Evolutionary conservation across 2,797 vertebrate genomes (phyloP), one percentile per base, ranked within the genome.

Genomic region (Gadopsis bispinosus): DNA sequence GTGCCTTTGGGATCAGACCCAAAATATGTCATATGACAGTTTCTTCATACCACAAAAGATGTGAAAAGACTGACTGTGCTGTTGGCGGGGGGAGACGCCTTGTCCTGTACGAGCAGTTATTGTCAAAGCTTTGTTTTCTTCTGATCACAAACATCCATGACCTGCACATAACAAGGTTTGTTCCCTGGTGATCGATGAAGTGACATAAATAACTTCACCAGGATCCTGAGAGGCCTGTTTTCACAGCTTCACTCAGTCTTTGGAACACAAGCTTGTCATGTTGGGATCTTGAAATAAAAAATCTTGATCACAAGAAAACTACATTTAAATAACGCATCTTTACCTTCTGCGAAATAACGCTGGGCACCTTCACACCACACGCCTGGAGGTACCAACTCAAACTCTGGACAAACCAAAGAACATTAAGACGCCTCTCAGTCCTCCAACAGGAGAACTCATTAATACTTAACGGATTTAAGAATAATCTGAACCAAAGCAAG

Each of bases 251-350:
- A 26, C 26, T 26, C 26, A 26, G 26, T 26, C 26, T 26, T 26
- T 2, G 26, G 26, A 26, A 26, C 26, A 26, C 26, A 19, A 54
- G 26, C 60, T 14, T 48, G 31, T 37, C 48, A 20, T 50, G 17
- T 58, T 1, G 43, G 3, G 26, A 48, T 14, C 4, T 31, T 47
- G 12, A 63, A 19, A 63, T 19, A 31, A 5, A 53, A 31, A 5
- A 53, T 45, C 59, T 53, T 61, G 62, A 81, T 75, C 50, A 61
- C 6, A 75, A 54, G 20, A 53, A 45, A 43, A 31, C 26, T n/a
- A 37, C n/a, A 59, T n/a, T 6, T 59, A 20, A 59, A 59, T 37
- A 37, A 29, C 5, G 50, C 39, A 13, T 13, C 29, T 6, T 17
- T 47, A 20, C 43, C 41, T 43, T 14, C 12, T 45, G 43, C 10